Conservation (phyloP, 2,888 invertebrate genomes). For the Drosophila subsilvestris region DNA sequence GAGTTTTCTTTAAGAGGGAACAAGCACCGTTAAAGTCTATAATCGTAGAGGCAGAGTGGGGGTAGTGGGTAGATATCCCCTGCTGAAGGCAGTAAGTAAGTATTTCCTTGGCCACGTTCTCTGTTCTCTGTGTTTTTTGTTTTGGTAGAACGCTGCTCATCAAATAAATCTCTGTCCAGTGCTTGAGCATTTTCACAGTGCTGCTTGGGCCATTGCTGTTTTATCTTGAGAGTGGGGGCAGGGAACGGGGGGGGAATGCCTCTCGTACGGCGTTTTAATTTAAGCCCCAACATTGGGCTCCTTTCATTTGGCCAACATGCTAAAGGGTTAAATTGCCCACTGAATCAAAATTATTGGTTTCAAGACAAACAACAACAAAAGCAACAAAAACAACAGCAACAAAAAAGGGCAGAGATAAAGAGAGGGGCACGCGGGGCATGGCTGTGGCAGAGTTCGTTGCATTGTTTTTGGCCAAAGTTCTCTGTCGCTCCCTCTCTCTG, state of each 20-base stretch:
- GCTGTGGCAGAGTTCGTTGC: conserved; percentile 58
- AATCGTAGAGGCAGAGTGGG: conserved; percentile 45
- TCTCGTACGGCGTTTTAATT: conserved; percentile 75
- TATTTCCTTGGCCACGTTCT: conserved; percentile 36
- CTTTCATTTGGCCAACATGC: conserved; percentile 81
- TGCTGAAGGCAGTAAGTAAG: conserved; percentile 45
- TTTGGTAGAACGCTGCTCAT: conserved; percentile 54
- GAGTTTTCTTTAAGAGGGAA: conserved; percentile 60
- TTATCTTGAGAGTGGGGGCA: conserved; percentile 8
- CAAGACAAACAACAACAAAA: conserved; percentile 54
- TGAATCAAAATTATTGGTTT: conserved; percentile 84
- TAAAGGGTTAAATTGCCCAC: conserved; percentile 84
- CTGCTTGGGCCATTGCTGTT: conserved; percentile 27
- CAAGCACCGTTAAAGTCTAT: conserved; percentile 59
- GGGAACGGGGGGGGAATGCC: too few species aligned
- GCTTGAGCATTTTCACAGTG: conserved; percentile 54
- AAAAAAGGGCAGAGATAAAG: conserved; percentile 14
- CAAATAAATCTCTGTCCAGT: conserved; percentile 75
- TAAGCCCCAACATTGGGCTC: conserved; percentile 68
- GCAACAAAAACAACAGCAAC: too few species aligned
- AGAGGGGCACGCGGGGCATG: not conserved
- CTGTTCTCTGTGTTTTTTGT: conserved; percentile 23
- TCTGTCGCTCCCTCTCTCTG: conserved; percentile 7
- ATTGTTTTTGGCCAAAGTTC: conserved; percentile 68
- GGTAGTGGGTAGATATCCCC: conserved; percentile 27